Base-by-base conservation (phyloP, 2,113 vertebrate species). In the Willisornis vidua region DNA sequence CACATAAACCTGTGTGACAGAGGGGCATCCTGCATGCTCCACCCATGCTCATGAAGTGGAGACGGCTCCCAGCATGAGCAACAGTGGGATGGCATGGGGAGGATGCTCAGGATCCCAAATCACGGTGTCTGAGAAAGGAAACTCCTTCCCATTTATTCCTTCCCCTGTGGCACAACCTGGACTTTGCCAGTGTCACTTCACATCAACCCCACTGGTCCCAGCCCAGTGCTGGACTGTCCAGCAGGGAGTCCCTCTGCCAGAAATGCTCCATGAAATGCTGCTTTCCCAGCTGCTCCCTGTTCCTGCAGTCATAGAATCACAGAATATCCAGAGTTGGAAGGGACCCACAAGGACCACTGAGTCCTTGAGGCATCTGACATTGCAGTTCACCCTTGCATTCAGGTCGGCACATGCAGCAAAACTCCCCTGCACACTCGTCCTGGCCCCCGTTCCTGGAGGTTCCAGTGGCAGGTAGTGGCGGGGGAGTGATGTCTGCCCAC, bases 361-460 rank as follows among this genome's bases (percentile, higher is more conserved):
- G 35, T 43, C 49, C 45, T 18, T 0, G 1, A 59, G 62, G 51
- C 58, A 14, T 3, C 49, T 55, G 85, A 41, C 57, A 4, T 5
- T 23, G 70, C 67, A 3, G 35, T 25, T 57, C 46, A 5, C 45
- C 26, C 11, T 29, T 1, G 4, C 1, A 0, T 23, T 67, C 16
- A 22, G 39, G 19, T 5, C 55, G n/a, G 37, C 31, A 2, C 78
- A 25, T 0, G 1, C 20, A 67, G 77, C 84, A 65, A 2, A 78
- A 8, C 61, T 45, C 8, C 2, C 31, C 31, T 1, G 0, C 1
- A 0, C 9, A 1, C 10, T 67, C 11, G 0, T 12, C 57, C 76
- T n/a, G 73, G 35, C 89, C 71, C 55, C 45, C 0, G 0, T 19
- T 43, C 19, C 61, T 43, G 77, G 57, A 18, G 55, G 14, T 33